Percentiles rank a stretch among this genome's conserved stretches.
phyloP scores from a whole-genome alignment of 2,113 vertebrate genomes.

The Camelus bactrianus region DNA sequence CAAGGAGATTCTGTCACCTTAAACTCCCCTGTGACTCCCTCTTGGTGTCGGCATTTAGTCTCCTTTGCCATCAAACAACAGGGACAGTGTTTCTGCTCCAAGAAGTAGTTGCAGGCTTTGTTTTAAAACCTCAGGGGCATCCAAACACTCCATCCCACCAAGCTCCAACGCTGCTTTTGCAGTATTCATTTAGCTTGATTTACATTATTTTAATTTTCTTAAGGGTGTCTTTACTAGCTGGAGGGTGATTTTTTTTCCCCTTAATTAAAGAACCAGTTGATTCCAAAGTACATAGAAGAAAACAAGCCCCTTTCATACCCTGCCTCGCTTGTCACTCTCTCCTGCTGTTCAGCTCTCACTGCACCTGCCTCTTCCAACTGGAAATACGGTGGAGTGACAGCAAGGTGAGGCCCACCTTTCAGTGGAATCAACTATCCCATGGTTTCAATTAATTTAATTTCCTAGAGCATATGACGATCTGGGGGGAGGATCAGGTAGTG shows the following conservation, averaged over 20 bases:
- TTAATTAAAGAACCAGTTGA: slow-evolving; percentile 83
- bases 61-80: slow-evolving; percentile 73
- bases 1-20: slow-evolving; percentile 74
- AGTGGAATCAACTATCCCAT: not conserved
- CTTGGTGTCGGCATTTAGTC: slow-evolving; percentile 68
- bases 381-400: not conserved
- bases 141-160: slow-evolving; percentile 65
- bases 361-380: slow-evolving; percentile 14
- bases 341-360: not conserved
- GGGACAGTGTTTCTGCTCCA: slow-evolving; percentile 73
- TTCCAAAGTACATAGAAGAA: slow-evolving; percentile 66
- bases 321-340: not conserved
- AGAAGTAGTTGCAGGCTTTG: slow-evolving; percentile 76
- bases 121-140: slow-evolving; percentile 78
- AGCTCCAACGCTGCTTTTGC: slow-evolving; percentile 66
- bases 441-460: slow-evolving; percentile 53
- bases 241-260: slow-evolving; percentile 42
- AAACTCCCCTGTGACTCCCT: slow-evolving; percentile 74
- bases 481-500: not conserved
- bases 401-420: not conserved
- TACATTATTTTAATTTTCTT: slow-evolving; percentile 79
- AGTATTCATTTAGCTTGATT: slow-evolving; percentile 79
- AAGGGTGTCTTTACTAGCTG: slow-evolving; percentile 78
- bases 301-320: not conserved
- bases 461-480: not conserved